Conservation (phyloP, 2,888 invertebrate genomes). For the Acronicta psi region DNA sequence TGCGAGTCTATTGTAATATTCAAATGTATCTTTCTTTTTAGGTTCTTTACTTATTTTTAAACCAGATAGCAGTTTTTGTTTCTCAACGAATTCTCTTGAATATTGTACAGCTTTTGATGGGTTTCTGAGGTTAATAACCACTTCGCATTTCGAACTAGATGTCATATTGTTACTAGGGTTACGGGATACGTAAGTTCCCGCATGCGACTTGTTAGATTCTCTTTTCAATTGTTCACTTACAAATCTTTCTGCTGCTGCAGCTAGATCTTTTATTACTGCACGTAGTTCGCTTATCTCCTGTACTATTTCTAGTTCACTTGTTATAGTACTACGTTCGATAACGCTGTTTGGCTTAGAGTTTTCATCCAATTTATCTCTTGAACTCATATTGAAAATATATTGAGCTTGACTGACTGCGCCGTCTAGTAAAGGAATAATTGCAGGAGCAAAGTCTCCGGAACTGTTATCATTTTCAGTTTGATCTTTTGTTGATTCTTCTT, state of each 20-base stretch:
- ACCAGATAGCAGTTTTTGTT: conserved; percentile 57
- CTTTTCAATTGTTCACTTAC: conserved; percentile 62
- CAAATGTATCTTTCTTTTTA: conserved; percentile 58
- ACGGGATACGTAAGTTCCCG: conserved; percentile 32
- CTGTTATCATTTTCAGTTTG: conserved; percentile 11
- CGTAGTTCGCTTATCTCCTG: conserved; percentile 74
- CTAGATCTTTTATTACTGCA: conserved; percentile 69
- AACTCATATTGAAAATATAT: conserved; percentile 62
- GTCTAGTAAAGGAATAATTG: conserved; percentile 75
- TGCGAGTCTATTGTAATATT: conserved; percentile 61
- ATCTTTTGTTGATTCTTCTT: conserved; percentile 25
- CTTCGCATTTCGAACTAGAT: conserved; percentile 37
- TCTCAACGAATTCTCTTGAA: conserved; percentile 57
- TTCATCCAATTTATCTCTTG: conserved; percentile 42
- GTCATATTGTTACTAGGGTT: conserved; percentile 33
- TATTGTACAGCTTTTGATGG: conserved; percentile 68
- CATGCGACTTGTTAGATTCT: conserved; percentile 37
- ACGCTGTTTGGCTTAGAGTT: conserved; percentile 27
- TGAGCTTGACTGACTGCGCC: conserved; percentile 70
- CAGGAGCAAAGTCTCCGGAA: conserved; percentile 41
- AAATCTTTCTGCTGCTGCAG: conserved; percentile 68
- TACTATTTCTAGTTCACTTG: conserved; percentile 62
- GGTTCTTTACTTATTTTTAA: conserved; percentile 68
- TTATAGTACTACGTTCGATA: conserved; percentile 51
- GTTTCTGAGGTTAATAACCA: conserved; percentile 40